Percentiles rank a stretch among this genome's conserved stretches.
Evolutionary conservation across 2,113 vertebrate species (phyloP).

Genomic region (Turdus rufiventris): DNA sequence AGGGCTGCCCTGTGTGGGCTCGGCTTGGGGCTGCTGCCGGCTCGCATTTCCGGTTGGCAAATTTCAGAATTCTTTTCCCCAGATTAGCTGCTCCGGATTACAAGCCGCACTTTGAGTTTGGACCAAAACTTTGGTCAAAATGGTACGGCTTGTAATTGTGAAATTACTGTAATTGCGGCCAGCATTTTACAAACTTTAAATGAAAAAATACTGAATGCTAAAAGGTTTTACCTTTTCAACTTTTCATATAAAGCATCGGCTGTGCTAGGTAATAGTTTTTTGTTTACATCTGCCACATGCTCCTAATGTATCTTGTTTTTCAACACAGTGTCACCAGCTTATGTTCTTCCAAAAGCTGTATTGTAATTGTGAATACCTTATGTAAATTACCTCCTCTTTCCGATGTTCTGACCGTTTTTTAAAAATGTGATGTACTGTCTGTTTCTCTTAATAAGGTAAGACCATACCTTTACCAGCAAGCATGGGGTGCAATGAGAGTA

Average conservation of each 20-base stretch:
- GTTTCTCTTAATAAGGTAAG: neutral
- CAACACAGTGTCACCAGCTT: neutral
- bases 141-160: too few species aligned
- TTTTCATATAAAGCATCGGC: neutral
- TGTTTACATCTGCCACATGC: neutral
- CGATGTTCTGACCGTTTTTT: neutral
- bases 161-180: too few species aligned
- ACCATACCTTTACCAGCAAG: neutral
- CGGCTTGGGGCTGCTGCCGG: too few species aligned
- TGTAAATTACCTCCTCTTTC: neutral
- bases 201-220: neutral
- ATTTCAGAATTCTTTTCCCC: too few species aligned
- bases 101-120: too few species aligned
- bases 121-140: too few species aligned
- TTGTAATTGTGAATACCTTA: neutral
- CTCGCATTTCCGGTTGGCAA: too few species aligned
- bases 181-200: neutral
- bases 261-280: neutral
- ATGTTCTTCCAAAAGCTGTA: neutral
- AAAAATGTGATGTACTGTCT: neutral
- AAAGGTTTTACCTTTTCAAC: neutral
- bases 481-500: neutral
- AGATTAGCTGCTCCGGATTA: too few species aligned
- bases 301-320: neutral
- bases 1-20: too few species aligned